Evolutionary conservation across 2,888 invertebrate species (phyloP), one percentile per base, ranked within the genome.

Genomic region (Palloptera scutellata): DNA sequence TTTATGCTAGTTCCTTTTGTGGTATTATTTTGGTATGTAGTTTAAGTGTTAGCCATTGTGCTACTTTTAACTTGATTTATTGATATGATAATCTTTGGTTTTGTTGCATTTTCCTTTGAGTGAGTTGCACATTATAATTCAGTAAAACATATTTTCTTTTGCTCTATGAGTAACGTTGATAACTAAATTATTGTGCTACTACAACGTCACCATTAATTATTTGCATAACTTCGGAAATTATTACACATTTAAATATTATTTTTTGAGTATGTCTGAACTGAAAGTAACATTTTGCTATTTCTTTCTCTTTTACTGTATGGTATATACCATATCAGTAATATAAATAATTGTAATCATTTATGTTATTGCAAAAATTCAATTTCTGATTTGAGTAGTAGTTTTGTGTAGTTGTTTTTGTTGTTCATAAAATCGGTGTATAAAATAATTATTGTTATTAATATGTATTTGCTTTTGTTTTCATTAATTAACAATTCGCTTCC

Each of bases 381-480:
- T 48, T 48, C 10, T 48, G 4, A 48, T 15, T 48, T 48, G 45
- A 60, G 45, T 45, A 30, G n/a, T n/a, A 19, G 45, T n/a, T 58
- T 12, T 68, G 57, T 66, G 64, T 66, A 48, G 48, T 64, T 63
- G 58, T 53, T 61, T 57, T 60, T 69, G 59, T 66, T 66, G 70
- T 65, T 72, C 59, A 74, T 79, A 78, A 80, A 81, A 78, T 80
- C 81, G 76, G 79, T 81, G 78, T 81, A 81, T 79, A 80, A 80
- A 81, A 80, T 79, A 73, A 77, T 72, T 72, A 61, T 72, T 69
- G 59, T 68, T 45, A 69, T 70, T 71, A 62, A 67, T 66, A 57
- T 65, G 59, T 59, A 59, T 54, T 64, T 65, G 64, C 55, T 66
- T 68, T 64, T 67, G 61, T 64, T 54, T 67, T 71, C 52, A 69